phyloP scores from a whole-genome alignment of 2,888 invertebrate species.

The Pristionchus mayeri region DNA sequence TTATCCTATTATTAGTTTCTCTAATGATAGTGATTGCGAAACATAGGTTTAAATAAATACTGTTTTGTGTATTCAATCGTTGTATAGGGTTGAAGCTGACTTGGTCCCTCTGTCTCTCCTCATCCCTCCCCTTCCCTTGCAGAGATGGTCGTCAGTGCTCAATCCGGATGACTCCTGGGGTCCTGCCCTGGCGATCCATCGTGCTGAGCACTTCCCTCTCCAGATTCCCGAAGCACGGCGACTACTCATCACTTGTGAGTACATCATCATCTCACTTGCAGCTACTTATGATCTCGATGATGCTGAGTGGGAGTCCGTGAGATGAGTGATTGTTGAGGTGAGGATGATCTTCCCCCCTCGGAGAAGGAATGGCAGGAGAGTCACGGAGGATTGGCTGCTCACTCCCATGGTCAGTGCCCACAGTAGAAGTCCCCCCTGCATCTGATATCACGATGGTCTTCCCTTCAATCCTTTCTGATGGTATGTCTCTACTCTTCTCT shows the following conservation, averaged over 20 bases:
- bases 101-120: too few species aligned
- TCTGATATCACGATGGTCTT: too few species aligned
- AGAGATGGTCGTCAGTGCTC: constrained; percentile 72
- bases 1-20: too few species aligned
- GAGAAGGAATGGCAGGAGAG: constrained; percentile 34
- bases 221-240: constrained; percentile 76
- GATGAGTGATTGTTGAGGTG: neutral
- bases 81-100: too few species aligned
- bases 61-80: too few species aligned
- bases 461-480: neutral
- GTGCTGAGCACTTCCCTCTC: constrained; percentile 74
- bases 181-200: constrained; percentile 76
- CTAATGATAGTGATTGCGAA: too few species aligned
- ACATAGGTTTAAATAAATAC: too few species aligned
- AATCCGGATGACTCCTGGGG: constrained; percentile 76
- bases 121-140: too few species aligned
- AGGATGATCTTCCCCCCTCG: constrained; percentile 43
- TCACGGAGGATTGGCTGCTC: neutral
- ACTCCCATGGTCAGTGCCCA: neutral
- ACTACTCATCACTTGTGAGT: constrained; percentile 57
- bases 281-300: neutral
- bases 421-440: too few species aligned
- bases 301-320: neutral
- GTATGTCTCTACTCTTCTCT: neutral
- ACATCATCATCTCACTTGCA: neutral